phyloP scores from a whole-genome alignment of 1,140 invertebrate genomes.

The Drosophila biarmipes region DNA sequence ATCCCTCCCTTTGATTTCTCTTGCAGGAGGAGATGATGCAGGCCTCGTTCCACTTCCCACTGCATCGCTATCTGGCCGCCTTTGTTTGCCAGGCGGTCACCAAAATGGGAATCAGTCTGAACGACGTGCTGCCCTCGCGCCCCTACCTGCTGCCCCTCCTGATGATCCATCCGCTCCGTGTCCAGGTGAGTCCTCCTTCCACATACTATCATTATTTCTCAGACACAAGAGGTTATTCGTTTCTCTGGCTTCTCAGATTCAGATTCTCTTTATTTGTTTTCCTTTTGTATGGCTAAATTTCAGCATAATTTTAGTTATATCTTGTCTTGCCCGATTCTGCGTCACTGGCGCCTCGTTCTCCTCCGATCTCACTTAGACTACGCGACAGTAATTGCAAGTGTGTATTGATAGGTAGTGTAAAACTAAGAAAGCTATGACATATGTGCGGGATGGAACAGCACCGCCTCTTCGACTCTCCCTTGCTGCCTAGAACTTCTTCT shows the following conservation, averaged over 20 bases:
- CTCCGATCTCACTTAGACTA: conserved; percentile 12
- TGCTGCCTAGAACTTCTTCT: conserved; percentile 28
- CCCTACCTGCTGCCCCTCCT: conserved; percentile 91
- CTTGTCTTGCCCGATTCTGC: conserved; percentile 21
- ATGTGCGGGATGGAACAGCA: conserved; percentile 9
- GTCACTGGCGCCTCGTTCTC: conserved; percentile 10
- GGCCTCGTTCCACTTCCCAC: conserved; percentile 97
- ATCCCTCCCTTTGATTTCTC: not conserved
- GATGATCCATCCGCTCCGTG: conserved; percentile 95
- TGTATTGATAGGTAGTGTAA: conserved; percentile 37
- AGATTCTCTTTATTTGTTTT: conserved; percentile 31
- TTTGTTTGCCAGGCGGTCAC: conserved; percentile 96
- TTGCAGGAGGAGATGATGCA: conserved; percentile 91
- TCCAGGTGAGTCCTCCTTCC: conserved; percentile 89
- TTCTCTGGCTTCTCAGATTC: conserved; percentile 20
- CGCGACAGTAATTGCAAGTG: conserved; percentile 17
- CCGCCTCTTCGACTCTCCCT: not conserved
- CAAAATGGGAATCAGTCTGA: conserved; percentile 90
- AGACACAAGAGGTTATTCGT: not conserved
- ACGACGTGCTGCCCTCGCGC: conserved; percentile 91
- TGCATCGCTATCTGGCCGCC: conserved; percentile 97
- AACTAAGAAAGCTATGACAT: conserved; percentile 73
- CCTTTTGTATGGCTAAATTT: conserved; percentile 33
- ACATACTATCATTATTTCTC: not conserved
- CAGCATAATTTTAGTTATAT: conserved; percentile 37